These are phyloP conservation scores for Himalopsyche phryganea DNA, from an alignment of 1,140 invertebrate species.

Conservation along the genomic window DNA sequence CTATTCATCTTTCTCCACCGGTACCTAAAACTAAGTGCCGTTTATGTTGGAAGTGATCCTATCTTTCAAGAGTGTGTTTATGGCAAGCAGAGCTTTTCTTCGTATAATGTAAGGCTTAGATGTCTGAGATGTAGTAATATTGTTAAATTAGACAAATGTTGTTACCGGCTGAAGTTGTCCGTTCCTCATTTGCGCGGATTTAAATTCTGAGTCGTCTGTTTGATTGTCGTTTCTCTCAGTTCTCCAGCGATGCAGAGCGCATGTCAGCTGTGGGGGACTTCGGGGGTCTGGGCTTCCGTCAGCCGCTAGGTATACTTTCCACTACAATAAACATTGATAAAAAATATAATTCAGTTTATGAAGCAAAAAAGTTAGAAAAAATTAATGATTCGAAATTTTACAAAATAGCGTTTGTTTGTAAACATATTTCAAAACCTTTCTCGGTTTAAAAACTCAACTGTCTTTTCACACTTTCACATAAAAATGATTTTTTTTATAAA, in stretches of 20 bases:
- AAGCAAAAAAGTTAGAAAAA: background rate
- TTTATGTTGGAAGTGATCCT: too few relatives aligned
- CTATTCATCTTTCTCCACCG: too few relatives aligned
- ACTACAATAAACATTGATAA: conserved; percentile 11
- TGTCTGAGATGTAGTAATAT: too few relatives aligned
- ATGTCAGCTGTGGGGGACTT: conserved; percentile 22
- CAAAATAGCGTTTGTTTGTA: background rate
- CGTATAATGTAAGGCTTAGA: too few relatives aligned
- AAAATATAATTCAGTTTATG: background rate
- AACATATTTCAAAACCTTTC: background rate
- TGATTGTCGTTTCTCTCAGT: background rate
- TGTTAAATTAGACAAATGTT: too few relatives aligned
- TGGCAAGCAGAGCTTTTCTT: too few relatives aligned
- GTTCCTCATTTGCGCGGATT: conserved; percentile 15
- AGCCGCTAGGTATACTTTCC: conserved; percentile 24
- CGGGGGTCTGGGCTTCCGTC: conserved; percentile 24
- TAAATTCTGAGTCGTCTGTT: conserved; percentile 12
- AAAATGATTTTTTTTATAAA: background rate
- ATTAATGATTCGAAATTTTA: background rate
- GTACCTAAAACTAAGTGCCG: too few relatives aligned
- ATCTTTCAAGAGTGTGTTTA: too few relatives aligned
- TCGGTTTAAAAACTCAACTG: background rate
- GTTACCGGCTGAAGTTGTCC: conserved; percentile 23
- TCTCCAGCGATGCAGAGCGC: conserved; percentile 25
- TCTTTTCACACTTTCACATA: background rate